phyloP scores from a whole-genome alignment of 2,797 vertebrate genomes.

The Chloroceryle inda region DNA sequence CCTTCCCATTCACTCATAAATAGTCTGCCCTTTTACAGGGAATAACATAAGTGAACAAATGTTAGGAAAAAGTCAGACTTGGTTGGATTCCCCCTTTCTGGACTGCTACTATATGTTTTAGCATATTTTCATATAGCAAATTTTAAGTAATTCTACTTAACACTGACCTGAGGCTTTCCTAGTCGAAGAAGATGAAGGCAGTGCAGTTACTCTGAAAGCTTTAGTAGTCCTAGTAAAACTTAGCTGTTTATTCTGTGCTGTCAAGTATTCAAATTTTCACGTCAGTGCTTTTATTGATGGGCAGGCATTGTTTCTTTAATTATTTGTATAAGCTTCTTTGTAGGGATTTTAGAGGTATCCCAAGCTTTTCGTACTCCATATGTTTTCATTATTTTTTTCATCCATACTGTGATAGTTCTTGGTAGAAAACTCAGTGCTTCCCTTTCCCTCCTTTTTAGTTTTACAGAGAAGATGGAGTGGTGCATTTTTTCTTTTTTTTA shows the following conservation, averaged over 20 bases:
- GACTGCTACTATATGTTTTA: conserved; percentile 6
- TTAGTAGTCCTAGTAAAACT: background rate
- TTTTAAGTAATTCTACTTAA: conserved; percentile 22
- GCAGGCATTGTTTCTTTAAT: background rate
- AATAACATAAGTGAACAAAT: conserved; percentile 5
- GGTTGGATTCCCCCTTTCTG: background rate
- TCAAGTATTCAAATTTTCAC: conserved; percentile 21
- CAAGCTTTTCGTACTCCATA: background rate
- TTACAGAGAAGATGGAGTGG: background rate
- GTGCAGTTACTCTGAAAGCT: conserved; percentile 7
- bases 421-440: background rate
- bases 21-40: background rate
- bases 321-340: background rate
- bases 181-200: conserved; percentile 12
- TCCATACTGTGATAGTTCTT: background rate
- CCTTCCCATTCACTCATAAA: background rate
- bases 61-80: background rate
- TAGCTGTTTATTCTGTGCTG: background rate
- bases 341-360: background rate
- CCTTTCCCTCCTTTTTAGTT: background rate
- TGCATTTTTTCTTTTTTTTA: background rate
- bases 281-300: background rate
- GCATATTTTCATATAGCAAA: conserved; percentile 14
- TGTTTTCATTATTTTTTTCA: background rate
- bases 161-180: conserved; percentile 13